A percentile compares a stretch with the other conserved stretches of the same genome.
These are phyloP conservation scores for Notoglanidium macrostoma DNA, from an alignment of 2,797 vertebrate genomes.

Conservation along the genomic window DNA sequence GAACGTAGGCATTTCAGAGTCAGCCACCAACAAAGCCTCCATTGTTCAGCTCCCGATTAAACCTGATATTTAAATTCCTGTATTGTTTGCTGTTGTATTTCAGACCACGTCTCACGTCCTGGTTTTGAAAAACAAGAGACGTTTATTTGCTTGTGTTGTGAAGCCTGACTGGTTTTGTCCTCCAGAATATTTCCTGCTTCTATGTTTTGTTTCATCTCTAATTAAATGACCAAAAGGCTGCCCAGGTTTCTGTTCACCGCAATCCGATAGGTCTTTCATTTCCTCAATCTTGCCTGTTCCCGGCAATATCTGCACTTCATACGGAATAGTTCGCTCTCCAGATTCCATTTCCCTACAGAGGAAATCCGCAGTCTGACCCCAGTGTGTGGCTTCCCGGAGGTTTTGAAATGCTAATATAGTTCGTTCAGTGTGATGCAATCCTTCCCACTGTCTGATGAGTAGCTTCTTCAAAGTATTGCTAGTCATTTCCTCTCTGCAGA, in stretches of 20 bases:
- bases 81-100: constrained; percentile 28
- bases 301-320: not conserved
- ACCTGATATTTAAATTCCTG: not conserved
- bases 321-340: not conserved
- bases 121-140: not conserved
- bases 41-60: constrained; percentile 38
- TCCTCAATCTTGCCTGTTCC: not conserved
- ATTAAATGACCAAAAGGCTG: not conserved
- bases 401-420: not conserved
- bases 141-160: not conserved
- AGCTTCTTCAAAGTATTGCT: not conserved
- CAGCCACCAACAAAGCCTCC: constrained; percentile 29
- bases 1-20: constrained; percentile 27
- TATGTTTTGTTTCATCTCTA: not conserved
- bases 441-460: not conserved
- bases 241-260: not conserved
- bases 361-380: not conserved
- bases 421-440: not conserved
- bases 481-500: not conserved
- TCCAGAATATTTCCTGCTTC: not conserved
- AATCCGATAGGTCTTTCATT: not conserved
- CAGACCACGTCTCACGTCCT: not conserved
- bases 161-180: not conserved
- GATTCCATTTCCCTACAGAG: not conserved
- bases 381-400: not conserved